Evolutionary conservation across 2,797 vertebrate genomes (phyloP).

Genomic region (Coilia nasus): DNA sequence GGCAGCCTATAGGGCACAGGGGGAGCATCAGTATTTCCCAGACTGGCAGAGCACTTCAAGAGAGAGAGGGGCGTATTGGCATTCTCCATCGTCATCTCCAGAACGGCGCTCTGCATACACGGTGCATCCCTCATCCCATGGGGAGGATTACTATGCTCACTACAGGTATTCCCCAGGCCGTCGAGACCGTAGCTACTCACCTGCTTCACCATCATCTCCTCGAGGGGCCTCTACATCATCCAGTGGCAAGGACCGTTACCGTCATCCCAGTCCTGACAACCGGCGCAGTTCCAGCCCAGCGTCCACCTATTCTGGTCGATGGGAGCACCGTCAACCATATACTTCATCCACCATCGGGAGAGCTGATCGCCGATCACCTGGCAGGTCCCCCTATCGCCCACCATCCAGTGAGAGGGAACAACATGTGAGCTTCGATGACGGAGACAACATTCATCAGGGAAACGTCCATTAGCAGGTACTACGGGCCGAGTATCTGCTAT

Average conservation of each 20-base stretch:
- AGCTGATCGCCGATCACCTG: not conserved
- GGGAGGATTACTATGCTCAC: not conserved
- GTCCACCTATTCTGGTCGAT: too few species aligned
- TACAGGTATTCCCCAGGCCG: not conserved
- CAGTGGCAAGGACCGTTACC: not conserved
- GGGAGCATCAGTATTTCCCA: not conserved
- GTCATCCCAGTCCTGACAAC: not conserved
- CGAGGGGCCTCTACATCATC: not conserved
- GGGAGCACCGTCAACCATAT: too few species aligned
- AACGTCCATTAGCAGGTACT: not conserved
- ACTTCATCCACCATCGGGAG: too few species aligned
- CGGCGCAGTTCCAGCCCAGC: not conserved
- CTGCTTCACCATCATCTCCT: not conserved
- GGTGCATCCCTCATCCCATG: not conserved
- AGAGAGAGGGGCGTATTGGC: not conserved
- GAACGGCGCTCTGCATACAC: not conserved
- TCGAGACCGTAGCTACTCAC: not conserved
- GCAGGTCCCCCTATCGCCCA: not conserved
- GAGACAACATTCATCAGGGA: not conserved
- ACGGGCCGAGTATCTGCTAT: not conserved
- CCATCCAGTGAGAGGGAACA: not conserved
- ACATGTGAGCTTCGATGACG: not conserved
- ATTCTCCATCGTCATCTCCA: not conserved
- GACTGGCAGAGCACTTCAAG: not conserved
- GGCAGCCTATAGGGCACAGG: too few species aligned